Percentiles rank a stretch among this genome's conserved stretches.
phyloP scores from a whole-genome alignment of 2,888 invertebrate species.

The Dicyrtomina minuta region DNA sequence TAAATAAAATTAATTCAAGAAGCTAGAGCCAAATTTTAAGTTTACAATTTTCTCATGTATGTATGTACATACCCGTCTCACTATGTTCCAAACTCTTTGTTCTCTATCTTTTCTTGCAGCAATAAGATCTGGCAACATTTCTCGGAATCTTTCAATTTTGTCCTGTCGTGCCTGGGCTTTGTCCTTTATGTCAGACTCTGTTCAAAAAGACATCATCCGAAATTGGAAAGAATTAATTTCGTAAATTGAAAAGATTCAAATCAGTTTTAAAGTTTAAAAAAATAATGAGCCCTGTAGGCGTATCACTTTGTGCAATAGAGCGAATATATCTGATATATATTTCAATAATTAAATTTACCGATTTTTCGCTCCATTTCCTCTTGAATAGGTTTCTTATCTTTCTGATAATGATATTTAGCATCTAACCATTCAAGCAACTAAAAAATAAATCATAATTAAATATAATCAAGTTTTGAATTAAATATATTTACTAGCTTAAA shows the following conservation, averaged over 20 bases:
- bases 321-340: too few relatives aligned
- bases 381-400: constrained; percentile 23
- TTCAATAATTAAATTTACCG: constrained; percentile 14
- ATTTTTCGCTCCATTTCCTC: constrained; percentile 14
- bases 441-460: constrained; percentile 1
- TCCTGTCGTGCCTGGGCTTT: constrained; percentile 14
- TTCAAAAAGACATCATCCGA: too few relatives aligned
- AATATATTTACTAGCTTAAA: too few relatives aligned
- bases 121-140: constrained; percentile 27
- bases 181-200: neutral
- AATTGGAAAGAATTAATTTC: too few relatives aligned
- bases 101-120: constrained; percentile 35
- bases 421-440: constrained; percentile 41
- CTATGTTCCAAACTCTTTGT: constrained; percentile 32
- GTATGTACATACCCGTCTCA: constrained; percentile 29
- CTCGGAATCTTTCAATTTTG: constrained; percentile 20
- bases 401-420: constrained; percentile 37
- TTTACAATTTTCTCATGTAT: neutral
- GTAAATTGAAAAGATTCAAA: too few relatives aligned
- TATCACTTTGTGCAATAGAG: too few relatives aligned
- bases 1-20: too few relatives aligned
- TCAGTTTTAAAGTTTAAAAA: neutral
- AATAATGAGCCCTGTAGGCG: too few relatives aligned
- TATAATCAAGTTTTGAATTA: neutral
- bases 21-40: neutral